These are phyloP conservation scores for Bilobella aurantiaca DNA, from an alignment of 1,140 invertebrate species.

Conservation along the genomic window DNA sequence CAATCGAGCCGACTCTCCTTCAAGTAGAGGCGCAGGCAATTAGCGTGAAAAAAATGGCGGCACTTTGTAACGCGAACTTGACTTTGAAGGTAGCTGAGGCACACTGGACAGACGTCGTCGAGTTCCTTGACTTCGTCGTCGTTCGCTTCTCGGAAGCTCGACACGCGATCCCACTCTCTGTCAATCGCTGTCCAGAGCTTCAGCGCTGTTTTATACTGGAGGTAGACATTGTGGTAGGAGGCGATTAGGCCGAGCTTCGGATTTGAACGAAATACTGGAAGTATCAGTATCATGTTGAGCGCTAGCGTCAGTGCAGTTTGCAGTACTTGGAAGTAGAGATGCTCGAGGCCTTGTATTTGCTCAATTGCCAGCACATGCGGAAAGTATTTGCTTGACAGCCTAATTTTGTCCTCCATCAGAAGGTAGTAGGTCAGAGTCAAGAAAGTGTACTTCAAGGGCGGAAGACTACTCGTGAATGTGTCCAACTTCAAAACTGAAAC, in stretches of 20 bases:
- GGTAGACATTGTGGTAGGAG: constrained; percentile 55
- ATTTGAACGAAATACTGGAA: not conserved
- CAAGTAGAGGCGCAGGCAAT: constrained; percentile 57
- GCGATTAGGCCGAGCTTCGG: constrained; percentile 45
- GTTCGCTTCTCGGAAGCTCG: constrained; percentile 54
- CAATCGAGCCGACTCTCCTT: constrained; percentile 48
- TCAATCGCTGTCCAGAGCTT: constrained; percentile 46
- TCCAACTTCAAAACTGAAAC: not conserved
- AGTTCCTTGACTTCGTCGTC: constrained; percentile 48
- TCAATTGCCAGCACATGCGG: constrained; percentile 15
- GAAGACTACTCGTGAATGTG: constrained; percentile 33
- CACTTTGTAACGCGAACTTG: constrained; percentile 59
- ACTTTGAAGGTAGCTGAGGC: constrained; percentile 52
- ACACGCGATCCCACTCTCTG: constrained; percentile 50
- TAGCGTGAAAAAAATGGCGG: constrained; percentile 63
- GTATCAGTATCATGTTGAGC: not conserved
- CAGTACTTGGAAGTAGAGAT: constrained; percentile 22
- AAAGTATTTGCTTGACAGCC: constrained; percentile 16
- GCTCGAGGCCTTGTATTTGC: constrained; percentile 31
- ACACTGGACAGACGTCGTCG: constrained; percentile 63
- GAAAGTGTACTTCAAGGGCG: constrained; percentile 51
- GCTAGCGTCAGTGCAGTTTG: not conserved
- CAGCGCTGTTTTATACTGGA: constrained; percentile 52
- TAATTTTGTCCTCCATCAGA: constrained; percentile 53
- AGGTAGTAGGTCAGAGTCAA: constrained; percentile 59